These are phyloP conservation scores for Drosophila parabipectinata DNA, from an alignment of 1,140 invertebrate species.

Conservation along the genomic window DNA sequence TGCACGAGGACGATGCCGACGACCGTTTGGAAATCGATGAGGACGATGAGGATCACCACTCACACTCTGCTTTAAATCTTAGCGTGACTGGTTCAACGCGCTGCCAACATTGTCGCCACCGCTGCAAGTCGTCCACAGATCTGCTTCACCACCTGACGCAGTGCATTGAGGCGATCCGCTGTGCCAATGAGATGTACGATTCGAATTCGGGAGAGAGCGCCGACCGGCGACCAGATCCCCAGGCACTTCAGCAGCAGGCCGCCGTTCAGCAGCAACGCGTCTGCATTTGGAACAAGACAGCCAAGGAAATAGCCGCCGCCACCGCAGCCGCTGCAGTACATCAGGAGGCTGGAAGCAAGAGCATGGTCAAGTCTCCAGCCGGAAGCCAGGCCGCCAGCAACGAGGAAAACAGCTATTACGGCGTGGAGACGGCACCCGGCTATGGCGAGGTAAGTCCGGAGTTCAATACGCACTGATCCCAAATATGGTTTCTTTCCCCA, in stretches of 20 bases:
- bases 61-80: constrained; percentile 77
- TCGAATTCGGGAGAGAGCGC: constrained; percentile 76
- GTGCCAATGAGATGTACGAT: constrained; percentile 81
- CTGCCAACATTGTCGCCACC: constrained; percentile 92
- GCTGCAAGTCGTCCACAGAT: constrained; percentile 92
- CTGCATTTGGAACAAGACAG: constrained; percentile 87
- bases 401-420: constrained; percentile 84
- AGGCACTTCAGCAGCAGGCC: constrained; percentile 60
- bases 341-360: constrained; percentile 47
- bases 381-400: constrained; percentile 58
- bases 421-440: constrained; percentile 85
- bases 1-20: constrained; percentile 73
- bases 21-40: constrained; percentile 72
- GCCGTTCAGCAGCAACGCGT: constrained; percentile 84
- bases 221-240: constrained; percentile 61
- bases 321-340: constrained; percentile 48
- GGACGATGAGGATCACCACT: constrained; percentile 74
- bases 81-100: constrained; percentile 87
- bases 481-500: not conserved
- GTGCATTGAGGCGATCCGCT: constrained; percentile 86
- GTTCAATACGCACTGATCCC: constrained; percentile 15
- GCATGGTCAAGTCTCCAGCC: constrained; percentile 35
- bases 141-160: constrained; percentile 89
- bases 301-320: constrained; percentile 83
- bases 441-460: constrained; percentile 85